Percentiles rank a stretch among this genome's conserved stretches.
These are phyloP conservation scores for Drosophila tristis DNA, from an alignment of 1,140 invertebrate species.

Conservation along the genomic window DNA sequence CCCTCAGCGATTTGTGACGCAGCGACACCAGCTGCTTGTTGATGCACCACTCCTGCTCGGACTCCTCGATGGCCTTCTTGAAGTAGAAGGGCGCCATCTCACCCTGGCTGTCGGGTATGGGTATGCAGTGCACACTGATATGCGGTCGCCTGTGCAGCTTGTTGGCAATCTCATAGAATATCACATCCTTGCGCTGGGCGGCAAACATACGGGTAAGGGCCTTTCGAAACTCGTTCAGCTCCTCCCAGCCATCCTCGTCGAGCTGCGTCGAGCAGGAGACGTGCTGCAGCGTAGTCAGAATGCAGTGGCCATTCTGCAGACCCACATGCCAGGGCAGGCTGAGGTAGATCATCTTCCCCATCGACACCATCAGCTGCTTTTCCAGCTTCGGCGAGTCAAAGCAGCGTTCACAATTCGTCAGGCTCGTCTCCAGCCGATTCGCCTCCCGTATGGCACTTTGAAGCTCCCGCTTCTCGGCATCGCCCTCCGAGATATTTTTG, in stretches of 20 bases:
- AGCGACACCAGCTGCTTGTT: conserved; percentile 98
- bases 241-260: conserved; percentile 97
- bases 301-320: conserved; percentile 94
- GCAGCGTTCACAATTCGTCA: conserved; percentile 93
- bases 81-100: conserved; percentile 96
- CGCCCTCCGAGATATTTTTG: conserved; percentile 87
- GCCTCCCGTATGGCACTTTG: conserved; percentile 91
- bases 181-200: conserved; percentile 89
- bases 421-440: conserved; percentile 84
- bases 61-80: conserved; percentile 98
- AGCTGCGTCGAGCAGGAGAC: conserved; percentile 90
- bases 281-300: conserved; percentile 94
- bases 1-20: conserved; percentile 89
- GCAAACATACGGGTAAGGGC: conserved; percentile 91
- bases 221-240: conserved; percentile 92
- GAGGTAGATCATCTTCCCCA: conserved; percentile 93
- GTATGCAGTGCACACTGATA: conserved; percentile 95
- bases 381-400: conserved; percentile 91
- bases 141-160: conserved; percentile 91
- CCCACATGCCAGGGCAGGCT: conserved; percentile 91
- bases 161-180: conserved; percentile 96
- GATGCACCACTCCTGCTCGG: conserved; percentile 96
- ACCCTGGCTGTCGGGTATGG: conserved; percentile 88
- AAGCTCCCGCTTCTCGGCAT: conserved; percentile 87
- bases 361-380: conserved; percentile 94